These are phyloP conservation scores for Tetragonula clypearis DNA, from an alignment of 1,140 invertebrate species.

Conservation along the genomic window DNA sequence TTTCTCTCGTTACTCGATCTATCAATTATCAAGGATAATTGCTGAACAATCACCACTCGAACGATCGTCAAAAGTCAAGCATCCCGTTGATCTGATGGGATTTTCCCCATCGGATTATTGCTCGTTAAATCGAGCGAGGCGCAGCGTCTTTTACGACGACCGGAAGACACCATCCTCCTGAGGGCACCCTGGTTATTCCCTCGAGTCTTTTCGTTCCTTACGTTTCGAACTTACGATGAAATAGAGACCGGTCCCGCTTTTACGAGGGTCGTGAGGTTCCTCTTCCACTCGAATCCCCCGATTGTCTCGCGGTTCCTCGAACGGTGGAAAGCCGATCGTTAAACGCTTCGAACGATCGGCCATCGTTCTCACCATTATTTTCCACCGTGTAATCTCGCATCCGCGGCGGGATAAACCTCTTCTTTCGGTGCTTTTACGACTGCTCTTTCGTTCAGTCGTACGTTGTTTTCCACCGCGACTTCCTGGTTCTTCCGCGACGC, in stretches of 20 bases:
- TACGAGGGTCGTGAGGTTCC: conserved; percentile 12
- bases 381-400: conserved; percentile 41
- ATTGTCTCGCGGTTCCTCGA: not conserved
- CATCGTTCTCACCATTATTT: conserved; percentile 54
- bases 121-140: conserved; percentile 13
- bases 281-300: not conserved
- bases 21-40: not conserved
- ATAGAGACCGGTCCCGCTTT: not conserved
- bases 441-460: conserved; percentile 11
- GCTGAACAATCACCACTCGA: not conserved
- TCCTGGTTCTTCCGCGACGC: conserved; percentile 11
- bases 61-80: not conserved
- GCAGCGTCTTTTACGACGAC: conserved; percentile 9
- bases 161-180: conserved; percentile 2
- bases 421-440: conserved; percentile 21
- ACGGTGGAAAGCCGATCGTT: conserved; percentile 49
- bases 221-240: conserved; percentile 30
- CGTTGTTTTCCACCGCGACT: conserved; percentile 8
- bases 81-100: not conserved
- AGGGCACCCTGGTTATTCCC: not conserved
- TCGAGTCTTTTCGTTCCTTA: not conserved
- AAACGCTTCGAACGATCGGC: conserved; percentile 58
- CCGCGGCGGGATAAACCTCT: not conserved
- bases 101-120: not conserved
- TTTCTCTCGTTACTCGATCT: not conserved